Evolutionary conservation across 2,113 vertebrate genomes (phyloP).

Genomic region (Henicopernis longicauda): DNA sequence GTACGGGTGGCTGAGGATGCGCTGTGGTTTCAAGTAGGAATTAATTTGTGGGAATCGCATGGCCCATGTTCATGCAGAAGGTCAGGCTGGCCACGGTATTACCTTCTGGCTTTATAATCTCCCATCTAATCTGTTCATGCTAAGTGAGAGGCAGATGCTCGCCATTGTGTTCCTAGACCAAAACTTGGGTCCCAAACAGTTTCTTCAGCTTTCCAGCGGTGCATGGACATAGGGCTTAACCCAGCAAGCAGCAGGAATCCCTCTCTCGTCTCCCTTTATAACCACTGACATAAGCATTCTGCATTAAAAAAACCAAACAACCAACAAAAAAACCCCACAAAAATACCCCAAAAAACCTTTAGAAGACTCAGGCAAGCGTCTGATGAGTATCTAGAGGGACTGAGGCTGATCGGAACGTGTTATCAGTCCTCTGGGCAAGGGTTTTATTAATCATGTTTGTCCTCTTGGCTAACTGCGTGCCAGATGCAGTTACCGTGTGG

Average conservation of each 20-base stretch:
- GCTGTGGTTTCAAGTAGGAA: neutral
- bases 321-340: neutral
- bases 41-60: neutral
- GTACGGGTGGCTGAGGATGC: neutral
- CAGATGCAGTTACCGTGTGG: fast-evolving
- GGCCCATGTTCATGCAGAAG: neutral
- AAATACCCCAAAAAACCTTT: neutral
- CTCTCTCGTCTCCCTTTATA: neutral
- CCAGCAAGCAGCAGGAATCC: neutral
- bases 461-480: neutral
- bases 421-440: neutral
- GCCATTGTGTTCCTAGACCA: neutral
- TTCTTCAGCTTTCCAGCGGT: neutral
- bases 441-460: neutral
- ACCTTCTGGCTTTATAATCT: slow-evolving; percentile 23
- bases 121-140: neutral
- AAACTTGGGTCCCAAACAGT: neutral
- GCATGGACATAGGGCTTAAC: neutral
- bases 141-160: neutral
- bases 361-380: neutral
- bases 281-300: neutral
- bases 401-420: neutral
- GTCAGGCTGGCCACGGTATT: neutral
- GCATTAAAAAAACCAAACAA: neutral
- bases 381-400: neutral